Evolutionary conservation across 1,140 invertebrate genomes (phyloP), one percentile per base, ranked within the genome.

Genomic region (Aplysia californica): DNA sequence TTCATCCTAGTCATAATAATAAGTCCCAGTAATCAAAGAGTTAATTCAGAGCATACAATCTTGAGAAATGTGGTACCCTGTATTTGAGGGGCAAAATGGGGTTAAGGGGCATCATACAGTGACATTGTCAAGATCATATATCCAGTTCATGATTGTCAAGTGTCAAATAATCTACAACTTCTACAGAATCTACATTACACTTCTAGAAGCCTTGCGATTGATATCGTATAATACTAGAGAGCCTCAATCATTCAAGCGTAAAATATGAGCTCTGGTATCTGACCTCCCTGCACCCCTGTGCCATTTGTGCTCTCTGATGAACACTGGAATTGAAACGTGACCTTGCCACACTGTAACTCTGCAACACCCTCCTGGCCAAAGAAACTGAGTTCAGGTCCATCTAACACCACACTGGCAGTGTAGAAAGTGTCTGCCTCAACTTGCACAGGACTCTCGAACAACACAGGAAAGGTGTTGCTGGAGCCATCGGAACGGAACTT

Each of bases 221-320:
- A n/a, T n/a, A n/a, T n/a, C n/a, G n/a, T n/a, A n/a, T n/a, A 61
- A 61, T 61, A 10, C 26, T 61, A 56, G 18, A 55, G 39, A 23
- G 33, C 20, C 21, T 67, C 23, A 20, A 23, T 44, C 2, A 50
- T 70, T 84, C 35, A 86, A 39, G 80, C 84, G 76, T 92, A 96
- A 89, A 96, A 97, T 78, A 96, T 95, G 50, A 97, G 93, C 88
- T 96, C 95, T 5, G 96, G 96, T 83, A 96, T 96, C 90, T 97
- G 96, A 76, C 96, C 96, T 86, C 96, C 95, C 85, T 97, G 95
- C 0, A 96, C 94, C 0, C 94, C 95, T 0, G 96, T 96, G 21
- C 96, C 96, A 90, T 97, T 97, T 85, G 96, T 96, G 86, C 95
- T 95, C 44, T 95, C 95, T n/a, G 94, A 93, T 6, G 95, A 95